Conservation (phyloP, 35 echinoderm and acorn worm genomes). For the Apostichopus parvimensis region DNA sequence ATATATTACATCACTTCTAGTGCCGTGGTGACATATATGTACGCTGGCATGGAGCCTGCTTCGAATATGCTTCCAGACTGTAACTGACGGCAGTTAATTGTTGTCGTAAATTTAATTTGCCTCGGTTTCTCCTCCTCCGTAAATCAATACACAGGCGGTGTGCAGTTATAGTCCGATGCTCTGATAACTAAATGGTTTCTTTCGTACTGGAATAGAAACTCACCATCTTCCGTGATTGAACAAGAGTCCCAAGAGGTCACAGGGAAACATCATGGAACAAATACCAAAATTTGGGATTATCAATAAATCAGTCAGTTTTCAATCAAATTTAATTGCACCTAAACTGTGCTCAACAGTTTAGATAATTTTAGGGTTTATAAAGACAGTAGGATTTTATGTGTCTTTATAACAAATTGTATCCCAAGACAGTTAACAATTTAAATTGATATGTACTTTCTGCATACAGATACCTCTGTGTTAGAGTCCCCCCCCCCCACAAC, state of each 20-base stretch:
- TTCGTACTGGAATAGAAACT: not conserved
- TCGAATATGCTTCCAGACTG: not conserved
- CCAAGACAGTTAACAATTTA: no score
- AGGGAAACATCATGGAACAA: not conserved
- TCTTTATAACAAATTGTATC: no score
- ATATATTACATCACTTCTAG: no score
- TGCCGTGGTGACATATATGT: no score
- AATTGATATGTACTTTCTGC: no score
- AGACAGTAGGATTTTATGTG: no score
- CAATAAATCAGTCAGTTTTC: constrained; percentile 9
- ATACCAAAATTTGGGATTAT: not conserved
- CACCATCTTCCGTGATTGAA: not conserved
- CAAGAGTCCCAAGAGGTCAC: not conserved
- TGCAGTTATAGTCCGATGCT: not conserved
- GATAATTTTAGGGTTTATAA: no score
- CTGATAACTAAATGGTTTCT: not conserved
- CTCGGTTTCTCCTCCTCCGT: not conserved
- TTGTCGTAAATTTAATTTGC: constrained; percentile 45
- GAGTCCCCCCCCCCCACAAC: no score
- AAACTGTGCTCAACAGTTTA: not conserved
- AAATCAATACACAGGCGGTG: constrained; percentile 6
- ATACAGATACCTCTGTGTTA: no score
- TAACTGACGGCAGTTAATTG: constrained; percentile 46
- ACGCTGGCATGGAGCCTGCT: not conserved
- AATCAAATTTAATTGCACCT: not conserved